Evolutionary conservation across 2,797 vertebrate species (phyloP), one percentile per base, ranked within the genome.

Genomic region (Loriculus beryllinus): DNA sequence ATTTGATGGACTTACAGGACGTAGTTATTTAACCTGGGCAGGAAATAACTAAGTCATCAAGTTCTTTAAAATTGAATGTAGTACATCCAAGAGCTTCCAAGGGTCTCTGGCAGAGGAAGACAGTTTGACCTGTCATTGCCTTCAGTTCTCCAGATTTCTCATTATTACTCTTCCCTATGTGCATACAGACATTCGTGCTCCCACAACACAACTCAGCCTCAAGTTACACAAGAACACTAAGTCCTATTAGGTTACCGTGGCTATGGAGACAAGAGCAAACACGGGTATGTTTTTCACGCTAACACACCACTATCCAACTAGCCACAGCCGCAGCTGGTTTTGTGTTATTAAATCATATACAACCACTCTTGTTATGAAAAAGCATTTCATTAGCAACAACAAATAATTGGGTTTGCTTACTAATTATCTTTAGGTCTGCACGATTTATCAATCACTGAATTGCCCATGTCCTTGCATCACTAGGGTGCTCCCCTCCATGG

Each of bases 231-330:
- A 1, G 3, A 88, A 3, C 4, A 0, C 60, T 12, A 19, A 54
- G 52, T 17, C 62, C 72, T 81, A 37, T 88, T 63, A 63, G 8
- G 35, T 91, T 92, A 86, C 86, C 0, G 39, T 70, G 78, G 51
- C 91, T 52, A 88, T 82, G 80, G 91, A 39, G 86, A 96, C 42
- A 74, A 76, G 51, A 79, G 89, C 81, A 88, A 94, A 92, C 87
- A 86, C 0, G 1, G 65, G 33, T n/a, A 29, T 14, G 37, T 17
- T 21, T 86, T 83, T 82, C 70, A 51, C 18, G 26, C 62, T 23
- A 81, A 60, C 23, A 22, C 9, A 8, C 49, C 6, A 5, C 49
- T 23, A 28, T 0, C 65, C 48, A 51, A 43, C n/a, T 29, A 72
- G 86, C 26, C 77, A 57, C 8, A 76, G 43, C 39, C 9, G 1